Conservation (phyloP, 2,888 invertebrate genomes). For the Hydropsyche betteni region DNA sequence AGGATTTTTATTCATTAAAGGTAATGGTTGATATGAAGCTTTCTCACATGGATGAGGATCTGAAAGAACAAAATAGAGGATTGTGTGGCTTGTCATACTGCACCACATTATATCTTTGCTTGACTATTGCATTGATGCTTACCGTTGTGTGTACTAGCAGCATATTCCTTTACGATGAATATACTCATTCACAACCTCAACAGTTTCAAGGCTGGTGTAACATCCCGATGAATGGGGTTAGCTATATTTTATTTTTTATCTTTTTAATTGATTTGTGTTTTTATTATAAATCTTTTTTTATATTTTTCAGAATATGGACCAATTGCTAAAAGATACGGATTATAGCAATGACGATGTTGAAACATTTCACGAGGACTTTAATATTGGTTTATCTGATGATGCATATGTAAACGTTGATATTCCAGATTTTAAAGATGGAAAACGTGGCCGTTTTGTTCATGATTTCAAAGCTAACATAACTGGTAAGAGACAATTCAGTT, state of each 20-base stretch:
- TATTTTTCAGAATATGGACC: too few species aligned
- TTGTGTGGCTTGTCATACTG: conserved; percentile 68
- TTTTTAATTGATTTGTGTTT: background rate
- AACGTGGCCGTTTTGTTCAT: conserved; percentile 87
- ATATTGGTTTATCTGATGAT: conserved; percentile 77
- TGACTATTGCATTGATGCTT: conserved; percentile 75
- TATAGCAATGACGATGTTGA: background rate
- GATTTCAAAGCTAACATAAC: conserved; percentile 84
- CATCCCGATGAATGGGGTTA: conserved; percentile 66
- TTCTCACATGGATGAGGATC: conserved; percentile 57
- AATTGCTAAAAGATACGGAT: background rate
- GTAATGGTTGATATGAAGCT: conserved; percentile 58
- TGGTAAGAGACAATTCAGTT: conserved; percentile 56
- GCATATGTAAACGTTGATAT: conserved; percentile 87
- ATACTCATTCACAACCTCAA: conserved; percentile 69
- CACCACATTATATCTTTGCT: conserved; percentile 73
- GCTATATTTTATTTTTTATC: background rate
- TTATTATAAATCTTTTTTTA: conserved; percentile 5
- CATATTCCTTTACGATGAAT: conserved; percentile 79
- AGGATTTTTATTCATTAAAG: conserved; percentile 53
- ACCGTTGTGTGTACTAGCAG: conserved; percentile 77
- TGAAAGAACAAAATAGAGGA: conserved; percentile 55
- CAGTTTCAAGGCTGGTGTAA: conserved; percentile 76
- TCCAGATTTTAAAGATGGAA: conserved; percentile 82
- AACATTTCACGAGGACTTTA: conserved; percentile 80